Conservation (phyloP, 2,797 vertebrate species). For the Tragelaphus eurycerus region DNA sequence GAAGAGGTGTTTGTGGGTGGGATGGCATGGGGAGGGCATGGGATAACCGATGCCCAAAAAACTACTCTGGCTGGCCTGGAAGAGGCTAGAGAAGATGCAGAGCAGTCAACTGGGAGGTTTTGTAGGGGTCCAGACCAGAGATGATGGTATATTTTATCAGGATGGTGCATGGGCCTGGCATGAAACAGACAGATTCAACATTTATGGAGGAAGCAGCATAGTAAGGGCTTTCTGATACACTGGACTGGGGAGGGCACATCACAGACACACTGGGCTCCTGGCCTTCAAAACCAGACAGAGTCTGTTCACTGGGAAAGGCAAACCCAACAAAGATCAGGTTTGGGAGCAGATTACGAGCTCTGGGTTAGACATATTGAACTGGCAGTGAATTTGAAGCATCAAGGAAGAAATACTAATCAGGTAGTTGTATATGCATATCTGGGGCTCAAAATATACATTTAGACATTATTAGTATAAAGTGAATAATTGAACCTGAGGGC, state of each 20-base stretch:
- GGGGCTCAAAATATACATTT: neutral
- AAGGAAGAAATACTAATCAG: neutral
- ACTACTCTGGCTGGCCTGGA: neutral
- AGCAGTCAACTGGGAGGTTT: neutral
- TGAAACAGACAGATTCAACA: neutral
- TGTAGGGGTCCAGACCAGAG: neutral
- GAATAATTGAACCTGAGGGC: neutral
- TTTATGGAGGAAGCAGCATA: neutral
- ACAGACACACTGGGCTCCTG: neutral
- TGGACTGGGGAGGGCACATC: neutral
- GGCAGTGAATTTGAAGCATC: neutral
- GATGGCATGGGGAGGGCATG: neutral
- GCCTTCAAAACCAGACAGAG: neutral
- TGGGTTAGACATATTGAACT: neutral
- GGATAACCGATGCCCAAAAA: neutral
- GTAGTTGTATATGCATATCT: neutral
- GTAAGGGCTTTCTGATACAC: neutral
- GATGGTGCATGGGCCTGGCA: neutral
- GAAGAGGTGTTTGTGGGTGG: neutral
- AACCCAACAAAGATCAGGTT: neutral
- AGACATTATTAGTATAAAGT: neutral
- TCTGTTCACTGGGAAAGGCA: neutral
- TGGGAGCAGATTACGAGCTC: neutral
- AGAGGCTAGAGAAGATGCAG: neutral
- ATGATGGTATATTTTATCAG: neutral